Conservation (phyloP, 2,113 vertebrate genomes). For the Telmatochromis bifrenatus region DNA sequence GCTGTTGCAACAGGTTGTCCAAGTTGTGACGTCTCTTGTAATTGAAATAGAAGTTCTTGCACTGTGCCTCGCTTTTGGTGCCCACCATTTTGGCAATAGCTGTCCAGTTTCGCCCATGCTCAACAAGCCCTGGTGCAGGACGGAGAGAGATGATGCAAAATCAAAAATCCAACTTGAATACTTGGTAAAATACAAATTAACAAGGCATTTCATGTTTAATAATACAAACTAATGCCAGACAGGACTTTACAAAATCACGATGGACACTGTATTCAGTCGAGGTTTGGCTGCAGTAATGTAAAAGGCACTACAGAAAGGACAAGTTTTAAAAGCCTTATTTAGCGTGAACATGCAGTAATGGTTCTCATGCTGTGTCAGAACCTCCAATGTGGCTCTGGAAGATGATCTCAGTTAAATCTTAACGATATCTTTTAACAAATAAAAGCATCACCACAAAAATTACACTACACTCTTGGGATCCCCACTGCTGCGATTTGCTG, state of each 20-base stretch:
- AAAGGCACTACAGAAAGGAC: not conserved
- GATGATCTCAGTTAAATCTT: not conserved
- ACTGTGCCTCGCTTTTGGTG: slow-evolving; percentile 96
- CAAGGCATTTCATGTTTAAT: not conserved
- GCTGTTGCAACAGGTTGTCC: slow-evolving; percentile 93
- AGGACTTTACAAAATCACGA: not conserved
- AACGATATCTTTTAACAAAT: not conserved
- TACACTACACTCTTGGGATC: not conserved
- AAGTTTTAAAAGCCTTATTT: not conserved
- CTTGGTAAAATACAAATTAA: not conserved
- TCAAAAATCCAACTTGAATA: not conserved
- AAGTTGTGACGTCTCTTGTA: slow-evolving; percentile 96
- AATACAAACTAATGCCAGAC: not conserved
- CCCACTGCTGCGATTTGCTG: not conserved
- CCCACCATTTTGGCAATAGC: slow-evolving; percentile 99
- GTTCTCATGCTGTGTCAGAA: not conserved
- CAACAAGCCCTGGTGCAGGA: slow-evolving; percentile 81
- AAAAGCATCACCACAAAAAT: not conserved
- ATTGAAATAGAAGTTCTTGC: slow-evolving; percentile 99
- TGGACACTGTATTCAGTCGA: not conserved
- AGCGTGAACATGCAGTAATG: not conserved
- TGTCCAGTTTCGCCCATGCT: slow-evolving; percentile 95
- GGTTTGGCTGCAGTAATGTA: not conserved
- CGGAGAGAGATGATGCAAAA: not conserved
- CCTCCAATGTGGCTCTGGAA: not conserved